Evolutionary conservation across 2,888 invertebrate species (phyloP), one percentile per base, ranked within the genome.

Genomic region (Ephialtes manifestator): DNA sequence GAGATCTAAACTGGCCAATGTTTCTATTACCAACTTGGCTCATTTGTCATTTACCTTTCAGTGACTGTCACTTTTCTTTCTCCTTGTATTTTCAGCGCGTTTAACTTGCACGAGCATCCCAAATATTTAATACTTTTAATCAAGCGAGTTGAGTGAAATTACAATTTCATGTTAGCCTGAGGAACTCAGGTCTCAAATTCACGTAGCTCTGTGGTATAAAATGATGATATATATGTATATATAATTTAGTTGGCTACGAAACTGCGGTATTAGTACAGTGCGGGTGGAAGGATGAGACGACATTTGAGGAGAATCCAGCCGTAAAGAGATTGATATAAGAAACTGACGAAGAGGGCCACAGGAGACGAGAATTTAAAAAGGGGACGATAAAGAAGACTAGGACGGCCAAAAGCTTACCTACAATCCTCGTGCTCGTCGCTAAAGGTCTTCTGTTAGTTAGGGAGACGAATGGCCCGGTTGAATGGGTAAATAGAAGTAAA

Each of bases 41-140:
- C 51, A 51, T 70, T 51, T 51, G 48, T 70, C 70, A 31, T 70
- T 51, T 70, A 35, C 35, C 35, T 24, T 11, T 58, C 28, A 0
- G 28, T 7, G 7, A 31, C 31, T 31, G 24, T 28, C 46, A 7
- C 7, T 15, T 60, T n/a, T 8, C 18, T 4, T 20, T 43, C 13
- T n/a, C 28, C n/a, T 43, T 53, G 24, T 39, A 15, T 28, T 13
- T 48, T 46, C 18, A n/a, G 18, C n/a, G 13, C 20, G 10, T 48
- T 60, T 58, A 13, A 55, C 11, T 35, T 48, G 39, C 35, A 39
- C n/a, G 15, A 39, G 53, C 15, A 53, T 39, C 11, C 28, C 31
- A 51, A 67, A 70, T 81, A 81, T 35, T 81, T 81, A 68, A 65
- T 63, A 82, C 71, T 76, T 76, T 82, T 39, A 82, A 76, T 82